phyloP scores from a whole-genome alignment of 2,797 vertebrate genomes.

The Galagoides demidoff region DNA sequence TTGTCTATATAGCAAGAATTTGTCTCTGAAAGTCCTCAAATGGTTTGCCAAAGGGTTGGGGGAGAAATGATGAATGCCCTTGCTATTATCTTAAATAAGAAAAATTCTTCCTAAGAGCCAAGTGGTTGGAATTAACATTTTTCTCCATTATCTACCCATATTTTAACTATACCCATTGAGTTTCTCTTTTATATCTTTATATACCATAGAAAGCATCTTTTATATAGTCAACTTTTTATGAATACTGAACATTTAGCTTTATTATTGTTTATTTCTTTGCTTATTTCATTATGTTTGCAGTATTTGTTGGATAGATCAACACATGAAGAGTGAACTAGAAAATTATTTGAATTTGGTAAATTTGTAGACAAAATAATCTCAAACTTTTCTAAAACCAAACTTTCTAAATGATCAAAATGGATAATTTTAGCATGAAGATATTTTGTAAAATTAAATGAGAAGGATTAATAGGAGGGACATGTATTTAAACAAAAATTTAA shows the following conservation, averaged over 20 bases:
- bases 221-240: background rate
- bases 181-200: background rate
- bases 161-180: background rate
- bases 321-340: background rate
- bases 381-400: background rate
- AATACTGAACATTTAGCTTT: background rate
- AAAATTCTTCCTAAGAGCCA: background rate
- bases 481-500: background rate
- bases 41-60: background rate
- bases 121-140: background rate
- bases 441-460: background rate
- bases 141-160: background rate
- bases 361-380: background rate
- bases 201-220: background rate
- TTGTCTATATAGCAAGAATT: background rate
- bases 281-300: background rate
- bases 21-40: background rate
- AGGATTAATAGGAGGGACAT: background rate
- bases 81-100: background rate
- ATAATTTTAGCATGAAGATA: background rate
- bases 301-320: background rate
- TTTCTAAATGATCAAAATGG: background rate
- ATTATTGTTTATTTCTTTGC: background rate
- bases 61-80: background rate
- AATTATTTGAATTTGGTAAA: background rate